phyloP scores from a whole-genome alignment of 2,113 vertebrate genomes.

The Campylorhamphus procurvoides region DNA sequence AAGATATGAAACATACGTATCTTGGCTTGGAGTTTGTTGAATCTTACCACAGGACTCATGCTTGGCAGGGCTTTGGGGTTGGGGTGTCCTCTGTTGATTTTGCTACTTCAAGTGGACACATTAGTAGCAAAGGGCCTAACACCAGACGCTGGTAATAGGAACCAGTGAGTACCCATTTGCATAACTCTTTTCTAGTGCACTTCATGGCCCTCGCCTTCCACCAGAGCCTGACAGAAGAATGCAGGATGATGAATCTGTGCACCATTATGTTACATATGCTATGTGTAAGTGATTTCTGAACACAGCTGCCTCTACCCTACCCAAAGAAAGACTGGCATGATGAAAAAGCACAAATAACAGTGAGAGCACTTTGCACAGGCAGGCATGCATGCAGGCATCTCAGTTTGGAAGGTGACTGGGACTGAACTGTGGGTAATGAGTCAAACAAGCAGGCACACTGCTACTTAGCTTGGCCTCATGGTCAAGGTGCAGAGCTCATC shows the following conservation, averaged over 20 bases:
- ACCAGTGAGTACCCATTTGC: neutral
- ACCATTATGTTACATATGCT: fast-evolving
- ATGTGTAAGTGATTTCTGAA: neutral
- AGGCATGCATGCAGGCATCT: neutral
- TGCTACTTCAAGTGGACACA: neutral
- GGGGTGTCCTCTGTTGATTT: neutral
- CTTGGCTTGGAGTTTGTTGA: neutral
- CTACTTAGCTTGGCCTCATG: neutral
- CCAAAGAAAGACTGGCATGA: neutral
- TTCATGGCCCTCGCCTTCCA: neutral
- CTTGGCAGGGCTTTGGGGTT: neutral
- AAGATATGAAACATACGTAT: neutral
- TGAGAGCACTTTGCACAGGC: fast-evolving
- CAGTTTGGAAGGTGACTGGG: neutral
- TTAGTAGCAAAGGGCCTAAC: neutral
- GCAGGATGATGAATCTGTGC: fast-evolving
- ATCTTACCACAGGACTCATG: neutral
- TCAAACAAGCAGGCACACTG: fast-evolving
- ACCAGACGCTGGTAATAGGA: neutral
- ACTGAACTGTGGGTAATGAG: neutral
- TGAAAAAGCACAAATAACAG: neutral
- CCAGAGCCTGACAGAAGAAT: neutral
- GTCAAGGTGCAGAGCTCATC: neutral
- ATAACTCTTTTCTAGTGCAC: neutral
- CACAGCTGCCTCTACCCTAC: neutral